Evolutionary conservation across 2,888 invertebrate genomes (phyloP), one percentile per base, ranked within the genome.

Genomic region (Leptinotarsa juncta): DNA sequence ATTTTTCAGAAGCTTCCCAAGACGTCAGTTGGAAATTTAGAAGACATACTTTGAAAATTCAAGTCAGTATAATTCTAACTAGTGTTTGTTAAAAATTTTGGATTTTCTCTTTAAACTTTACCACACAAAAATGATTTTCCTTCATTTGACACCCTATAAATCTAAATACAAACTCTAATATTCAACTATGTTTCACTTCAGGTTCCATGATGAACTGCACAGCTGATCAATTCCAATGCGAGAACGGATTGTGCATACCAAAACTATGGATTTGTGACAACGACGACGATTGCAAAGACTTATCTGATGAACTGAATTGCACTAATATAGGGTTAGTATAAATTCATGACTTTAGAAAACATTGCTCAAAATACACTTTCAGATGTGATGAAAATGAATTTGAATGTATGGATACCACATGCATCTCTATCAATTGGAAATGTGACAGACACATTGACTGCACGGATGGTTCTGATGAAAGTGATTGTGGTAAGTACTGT

Each of bases 271-370:
- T 92, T 5, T 96, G 95, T 85, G 95, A 95, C 83, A 87, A 87
- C 76, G 95, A 95, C 84, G 93, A 94, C 85, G 95, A 96, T 85
- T 96, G 95, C 84, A 92, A 92, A 70, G 95, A 95, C 84, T 93
- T 91, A 83, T 93, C 94, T 0, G 95, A 96, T 82, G 95, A 96
- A 86, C 85, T 89, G 23, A 93, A 94, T 88, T 95, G 95, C 86
- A 93, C 93, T 23, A 91, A 91, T 83, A 89, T 89, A 76, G 91
- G 90, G 93, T 93, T 84, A 91, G 92, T 89, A 79, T 51, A 10
- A 60, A n/a, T 4, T 65, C 18, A 50, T 50, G 20, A 12, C 4
- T 1, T 67, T 50, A 18, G 15, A 53, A 18, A 53, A 53, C 5
- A 18, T 53, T 53, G n/a, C 53, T 53, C 50, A 20, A 67, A 66